A percentile compares a stretch with the other conserved stretches of the same genome.
These are phyloP conservation scores for Monopis laevigella DNA, from an alignment of 2,888 invertebrate species.

Conservation along the genomic window DNA sequence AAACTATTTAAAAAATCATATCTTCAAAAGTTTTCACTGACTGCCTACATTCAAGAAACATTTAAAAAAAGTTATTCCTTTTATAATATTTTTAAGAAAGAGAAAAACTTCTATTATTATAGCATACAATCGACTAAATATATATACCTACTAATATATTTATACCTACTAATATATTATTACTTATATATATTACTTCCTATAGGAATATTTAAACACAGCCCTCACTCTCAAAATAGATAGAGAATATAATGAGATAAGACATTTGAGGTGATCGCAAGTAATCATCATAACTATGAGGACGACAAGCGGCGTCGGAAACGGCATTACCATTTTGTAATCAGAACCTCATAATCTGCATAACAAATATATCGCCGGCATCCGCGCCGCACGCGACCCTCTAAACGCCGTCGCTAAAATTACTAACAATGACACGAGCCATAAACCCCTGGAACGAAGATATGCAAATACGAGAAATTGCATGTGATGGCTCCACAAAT, in stretches of 20 bases:
- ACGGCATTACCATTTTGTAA: constrained; percentile 20
- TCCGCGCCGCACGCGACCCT: constrained; percentile 14
- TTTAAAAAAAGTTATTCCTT: no score
- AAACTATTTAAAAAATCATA: no score
- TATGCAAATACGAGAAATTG: constrained; percentile 28
- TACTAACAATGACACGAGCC: constrained; percentile 35
- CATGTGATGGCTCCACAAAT: constrained; percentile 24
- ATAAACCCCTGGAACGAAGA: constrained; percentile 37
- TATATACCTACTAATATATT: no score
- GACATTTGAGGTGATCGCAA: constrained; percentile 5
- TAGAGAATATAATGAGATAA: not conserved
- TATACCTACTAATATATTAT: not conserved
- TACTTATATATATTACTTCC: not conserved
- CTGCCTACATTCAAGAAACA: no score
- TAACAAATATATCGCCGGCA: constrained; percentile 21
- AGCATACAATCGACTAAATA: no score
- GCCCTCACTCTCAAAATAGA: not conserved
- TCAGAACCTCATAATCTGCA: constrained; percentile 22
- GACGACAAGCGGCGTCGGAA: constrained; percentile 14
- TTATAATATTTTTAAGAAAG: no score
- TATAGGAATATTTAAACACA: not conserved
- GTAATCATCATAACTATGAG: constrained; percentile 17
- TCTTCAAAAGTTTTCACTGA: no score
- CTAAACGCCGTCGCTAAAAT: constrained; percentile 22
- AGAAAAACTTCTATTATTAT: no score